These are phyloP conservation scores for Semaprochilodus insignis DNA, from an alignment of 2,797 vertebrate species.

Conservation along the genomic window DNA sequence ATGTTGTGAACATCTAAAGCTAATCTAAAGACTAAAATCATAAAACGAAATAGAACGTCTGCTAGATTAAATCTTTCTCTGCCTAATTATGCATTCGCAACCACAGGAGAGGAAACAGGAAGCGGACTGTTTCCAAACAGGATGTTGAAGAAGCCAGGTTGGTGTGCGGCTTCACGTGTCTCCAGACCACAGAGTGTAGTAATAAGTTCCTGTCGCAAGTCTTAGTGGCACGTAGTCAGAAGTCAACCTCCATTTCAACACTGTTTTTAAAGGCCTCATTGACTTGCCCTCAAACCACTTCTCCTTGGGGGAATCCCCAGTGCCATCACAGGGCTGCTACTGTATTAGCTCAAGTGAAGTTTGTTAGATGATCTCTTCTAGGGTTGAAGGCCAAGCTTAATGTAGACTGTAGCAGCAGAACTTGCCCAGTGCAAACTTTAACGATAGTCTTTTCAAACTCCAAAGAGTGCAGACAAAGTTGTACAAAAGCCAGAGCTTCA, in stretches of 20 bases:
- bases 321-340: not conserved
- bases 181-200: constrained; percentile 34
- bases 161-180: constrained; percentile 44
- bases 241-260: not conserved
- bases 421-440: no score
- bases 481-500: no score
- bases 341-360: no score
- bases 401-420: no score
- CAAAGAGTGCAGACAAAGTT: no score
- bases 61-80: constrained; percentile 9
- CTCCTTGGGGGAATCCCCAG: not conserved
- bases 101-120: constrained; percentile 54
- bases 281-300: not conserved
- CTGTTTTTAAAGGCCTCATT: not conserved
- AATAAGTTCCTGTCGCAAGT: constrained; percentile 45
- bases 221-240: not conserved
- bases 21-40: not conserved
- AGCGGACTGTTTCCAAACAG: constrained; percentile 45
- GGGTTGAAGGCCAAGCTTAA: no score
- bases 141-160: constrained; percentile 44
- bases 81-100: constrained; percentile 26
- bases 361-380: no score
- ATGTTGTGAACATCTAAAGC: not conserved
- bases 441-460: no score
- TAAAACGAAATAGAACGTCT: not conserved